phyloP scores from a whole-genome alignment of 2,888 invertebrate species.

The Catocala sponsa region DNA sequence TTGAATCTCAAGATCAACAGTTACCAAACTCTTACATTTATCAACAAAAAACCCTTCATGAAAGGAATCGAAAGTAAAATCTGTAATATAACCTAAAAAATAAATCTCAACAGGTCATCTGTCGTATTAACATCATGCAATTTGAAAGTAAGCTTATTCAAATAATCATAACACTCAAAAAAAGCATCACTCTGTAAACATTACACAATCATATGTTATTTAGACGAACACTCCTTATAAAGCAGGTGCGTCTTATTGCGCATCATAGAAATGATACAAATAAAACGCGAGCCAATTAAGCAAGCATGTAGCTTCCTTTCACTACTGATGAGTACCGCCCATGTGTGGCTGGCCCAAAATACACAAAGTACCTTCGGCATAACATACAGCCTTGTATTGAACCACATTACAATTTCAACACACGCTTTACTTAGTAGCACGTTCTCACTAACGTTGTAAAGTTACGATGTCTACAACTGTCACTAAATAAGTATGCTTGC shows the following conservation, averaged over 20 bases:
- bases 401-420: no score
- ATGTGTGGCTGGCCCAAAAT: constrained; percentile 12
- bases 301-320: constrained; percentile 71
- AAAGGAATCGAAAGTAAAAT: no score
- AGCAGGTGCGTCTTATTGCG: constrained; percentile 62
- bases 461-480: no score
- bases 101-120: neutral
- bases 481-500: no score
- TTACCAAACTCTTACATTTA: no score
- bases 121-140: neutral
- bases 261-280: constrained; percentile 77
- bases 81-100: no score
- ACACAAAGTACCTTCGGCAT: neutral
- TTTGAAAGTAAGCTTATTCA: constrained; percentile 1
- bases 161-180: neutral
- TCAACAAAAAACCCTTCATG: no score
- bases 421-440: no score
- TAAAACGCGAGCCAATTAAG: constrained; percentile 71
- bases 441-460: no score
- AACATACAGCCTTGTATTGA: neutral
- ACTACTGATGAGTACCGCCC: constrained; percentile 52
- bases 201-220: constrained; percentile 34
- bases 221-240: constrained; percentile 39
- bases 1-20: no score
- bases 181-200: constrained; percentile 9